Evolutionary conservation across 2,113 vertebrate genomes (phyloP), one percentile per base, ranked within the genome.

Genomic region (Trichechus manatus): DNA sequence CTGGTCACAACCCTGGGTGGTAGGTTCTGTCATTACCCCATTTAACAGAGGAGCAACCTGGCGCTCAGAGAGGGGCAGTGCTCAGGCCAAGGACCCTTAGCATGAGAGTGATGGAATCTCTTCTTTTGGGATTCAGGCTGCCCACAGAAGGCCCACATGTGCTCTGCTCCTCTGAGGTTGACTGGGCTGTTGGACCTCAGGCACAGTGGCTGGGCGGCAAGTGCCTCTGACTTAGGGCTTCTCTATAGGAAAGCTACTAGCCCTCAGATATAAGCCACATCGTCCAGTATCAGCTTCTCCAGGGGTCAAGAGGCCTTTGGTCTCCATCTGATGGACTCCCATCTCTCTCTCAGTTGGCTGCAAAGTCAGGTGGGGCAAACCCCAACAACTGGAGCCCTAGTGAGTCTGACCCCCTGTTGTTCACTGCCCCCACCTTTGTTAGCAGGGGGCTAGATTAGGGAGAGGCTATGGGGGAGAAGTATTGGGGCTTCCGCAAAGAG

Each of bases 91-190:
- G 56, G 42, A 8, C 29, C 61, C 66, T 80, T 81, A 42, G 91
- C 44, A 3, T 0, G 9, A 36, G 10, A 5, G 56, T 44, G 8
- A 31, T 2, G 3, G 19, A 6, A 1, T 70, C 47, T 70, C n/a
- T 85, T 9, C 47, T 36, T 61, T 31, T 4, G 66, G 42, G 70
- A 64, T 5, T 44, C 83, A 13, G 64, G 11, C 81, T 59, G 59
- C 33, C n/a, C 1, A 0, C 59, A 59, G 87, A 50, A 87, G 74
- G 25, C 83, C 53, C 74, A 36, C 0, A 7, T n/a, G 23, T 6
- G 0, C 53, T 22, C 68, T 14, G 9, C 2, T 47, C 2, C 22
- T 53, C 63, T 0, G 19, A 15, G 3, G 33, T 0, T 19, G 31
- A 8, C 0, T 19, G 20, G 29, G 61, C 75, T 84, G 80, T 22